These are phyloP conservation scores for Charadrius vociferus DNA, from an alignment of 2,113 vertebrate genomes.

Conservation along the genomic window DNA sequence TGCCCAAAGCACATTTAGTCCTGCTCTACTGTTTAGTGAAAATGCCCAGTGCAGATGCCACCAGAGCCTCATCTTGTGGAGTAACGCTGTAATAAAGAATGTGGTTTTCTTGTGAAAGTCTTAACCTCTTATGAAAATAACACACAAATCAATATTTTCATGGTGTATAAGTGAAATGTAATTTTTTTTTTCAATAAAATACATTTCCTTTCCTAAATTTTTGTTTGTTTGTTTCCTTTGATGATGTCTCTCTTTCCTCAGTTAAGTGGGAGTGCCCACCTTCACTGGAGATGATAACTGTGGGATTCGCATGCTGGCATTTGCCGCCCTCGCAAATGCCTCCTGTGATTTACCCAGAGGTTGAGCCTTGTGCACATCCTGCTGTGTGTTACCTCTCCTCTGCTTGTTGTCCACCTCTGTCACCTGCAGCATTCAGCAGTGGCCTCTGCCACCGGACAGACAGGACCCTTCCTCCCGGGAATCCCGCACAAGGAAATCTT, in stretches of 20 bases:
- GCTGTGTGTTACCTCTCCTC: background rate
- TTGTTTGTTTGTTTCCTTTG: background rate
- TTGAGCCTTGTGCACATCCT: background rate
- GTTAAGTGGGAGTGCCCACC: background rate
- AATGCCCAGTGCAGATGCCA: conserved; percentile 17
- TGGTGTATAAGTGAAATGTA: conserved; percentile 63
- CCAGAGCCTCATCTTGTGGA: conserved; percentile 49
- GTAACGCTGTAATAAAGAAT: conserved; percentile 42
- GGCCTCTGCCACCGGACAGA: background rate
- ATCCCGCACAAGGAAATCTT: background rate
- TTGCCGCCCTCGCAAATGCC: background rate
- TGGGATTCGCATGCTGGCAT: rapidly evolving
- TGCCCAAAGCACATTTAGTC: conserved; percentile 53
- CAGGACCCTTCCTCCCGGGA: background rate
- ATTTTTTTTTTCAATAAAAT: conserved; percentile 57
- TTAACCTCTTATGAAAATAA: conserved; percentile 42
- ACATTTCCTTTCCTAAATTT: conserved; percentile 48
- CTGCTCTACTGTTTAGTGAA: conserved; percentile 50
- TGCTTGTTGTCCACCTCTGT: background rate
- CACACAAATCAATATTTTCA: conserved; percentile 47
- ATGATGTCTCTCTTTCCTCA: background rate
- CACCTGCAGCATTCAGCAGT: background rate
- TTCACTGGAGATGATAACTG: background rate
- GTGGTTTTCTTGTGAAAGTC: conserved; percentile 60
- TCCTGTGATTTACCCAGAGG: background rate